Base-by-base conservation (phyloP, 2,888 invertebrate genomes). In the Xylocampa areola region DNA sequence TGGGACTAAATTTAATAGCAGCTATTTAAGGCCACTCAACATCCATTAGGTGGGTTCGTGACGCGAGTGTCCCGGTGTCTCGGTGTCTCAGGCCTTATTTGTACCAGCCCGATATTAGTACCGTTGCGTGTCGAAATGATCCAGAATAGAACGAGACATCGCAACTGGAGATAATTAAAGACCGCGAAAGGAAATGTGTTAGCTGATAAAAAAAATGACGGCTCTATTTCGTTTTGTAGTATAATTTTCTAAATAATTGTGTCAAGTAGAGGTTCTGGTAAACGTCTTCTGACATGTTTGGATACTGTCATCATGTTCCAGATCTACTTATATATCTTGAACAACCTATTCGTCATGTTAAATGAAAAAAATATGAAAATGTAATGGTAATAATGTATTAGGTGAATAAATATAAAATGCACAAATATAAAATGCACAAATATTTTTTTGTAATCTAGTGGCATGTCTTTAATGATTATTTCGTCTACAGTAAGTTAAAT, bases 1-100 rank as follows among this genome's bases (percentile, higher is more conserved):
- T 51, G 66, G 44, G 58, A 62, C 62, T 69, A 67, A 77, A 72
- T 77, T 75, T 64, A 73, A 73, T 75, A 61, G 61, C 30, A 49
- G 51, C 66, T 60, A 61, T 64, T 74, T 73, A 65, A 61, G 68
- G 62, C 68, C 65, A 58, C 60, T 70, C 72, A 62, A 63, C 53
- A 51, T 58, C 75, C 75, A 76, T 76, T 76, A 77, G 60, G 50
- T 10, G 8, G 55, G 57, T 58, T 76, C 75, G 69, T 77, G 72
- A 71, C 59, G 71, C 41, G 49, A 11, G 62, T 54, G 63, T 71
- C 72, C 63, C 57, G 77, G 57, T 48, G 63, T 71, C 72, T 61
- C 57, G 77, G 57, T 48, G 68, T 59, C 43, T 51, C 35, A 11
- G 4, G 59, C 69, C 76, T 63, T 76, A 77, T 75, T 63, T 47